Conservation (phyloP, 92 coral and sea anemone species). For the Epizoanthus scotinus region DNA sequence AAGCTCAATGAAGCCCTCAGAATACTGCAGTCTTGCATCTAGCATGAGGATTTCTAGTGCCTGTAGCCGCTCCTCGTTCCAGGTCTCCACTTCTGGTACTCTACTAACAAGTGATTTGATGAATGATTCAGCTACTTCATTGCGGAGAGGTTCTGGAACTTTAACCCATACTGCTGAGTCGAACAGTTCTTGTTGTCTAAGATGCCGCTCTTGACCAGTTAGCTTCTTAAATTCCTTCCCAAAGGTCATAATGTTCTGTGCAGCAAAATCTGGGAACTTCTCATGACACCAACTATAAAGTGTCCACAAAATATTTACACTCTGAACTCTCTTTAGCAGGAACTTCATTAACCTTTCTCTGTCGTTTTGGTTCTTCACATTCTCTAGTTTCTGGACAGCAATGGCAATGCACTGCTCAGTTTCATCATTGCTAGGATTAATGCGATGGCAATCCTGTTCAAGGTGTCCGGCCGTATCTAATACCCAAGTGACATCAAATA, state of each 20-base stretch:
- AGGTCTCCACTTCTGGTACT: conserved; percentile 3
- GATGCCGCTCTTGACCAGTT: background rate
- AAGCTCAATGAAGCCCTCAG: conserved; percentile 6
- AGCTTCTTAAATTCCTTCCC: conserved; percentile 12
- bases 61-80: conserved; percentile 13
- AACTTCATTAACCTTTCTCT: background rate
- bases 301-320: conserved; percentile 13
- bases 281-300: conserved; percentile 17
- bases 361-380: background rate
- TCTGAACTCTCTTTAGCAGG: background rate
- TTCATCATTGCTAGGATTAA: background rate
- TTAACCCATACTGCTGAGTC: conserved; percentile 48
- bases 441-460: background rate
- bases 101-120: conserved; percentile 37
- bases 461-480: background rate
- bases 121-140: conserved; percentile 50
- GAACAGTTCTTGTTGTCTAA: conserved; percentile 48
- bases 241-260: conserved; percentile 9
- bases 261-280: background rate
- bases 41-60: conserved; percentile 32
- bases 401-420: background rate
- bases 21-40: conserved; percentile 46
- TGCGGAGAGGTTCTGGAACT: conserved; percentile 51
- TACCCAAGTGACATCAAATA: conserved; percentile 1
- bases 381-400: background rate